Evolutionary conservation across 30 jellyfish, hydroid and myxozoan species (phyloP).

Genomic region (Cassiopea andromeda): DNA sequence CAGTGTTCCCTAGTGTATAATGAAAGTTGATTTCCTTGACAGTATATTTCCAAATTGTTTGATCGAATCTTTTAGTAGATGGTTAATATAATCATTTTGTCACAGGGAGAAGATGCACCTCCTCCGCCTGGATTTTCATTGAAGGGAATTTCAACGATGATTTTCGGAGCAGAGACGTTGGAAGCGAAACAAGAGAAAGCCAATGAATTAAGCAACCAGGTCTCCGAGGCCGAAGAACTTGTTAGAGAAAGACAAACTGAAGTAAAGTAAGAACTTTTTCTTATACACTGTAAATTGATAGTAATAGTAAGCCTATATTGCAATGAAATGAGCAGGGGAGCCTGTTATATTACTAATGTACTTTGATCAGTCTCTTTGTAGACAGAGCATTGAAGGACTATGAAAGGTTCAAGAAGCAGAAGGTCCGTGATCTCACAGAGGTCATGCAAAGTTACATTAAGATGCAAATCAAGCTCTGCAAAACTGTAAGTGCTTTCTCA

Average conservation of each 20-base stretch:
- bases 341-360: neutral
- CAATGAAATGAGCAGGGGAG: neutral
- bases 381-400: constrained; percentile 84
- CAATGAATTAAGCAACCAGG: constrained; percentile 69
- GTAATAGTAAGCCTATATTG: neutral
- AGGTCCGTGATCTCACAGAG: constrained; percentile 92
- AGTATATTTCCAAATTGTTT: too few species aligned
- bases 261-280: constrained; percentile 62
- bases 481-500: constrained; percentile 65
- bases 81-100: neutral
- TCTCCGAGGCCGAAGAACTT: constrained; percentile 83
- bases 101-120: constrained; percentile 70
- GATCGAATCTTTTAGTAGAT: too few species aligned
- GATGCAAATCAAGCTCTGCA: constrained; percentile 83
- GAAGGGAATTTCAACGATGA: constrained; percentile 77
- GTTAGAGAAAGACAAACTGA: constrained; percentile 83
- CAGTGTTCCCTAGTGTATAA: too few species aligned
- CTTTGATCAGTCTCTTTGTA: constrained; percentile 67
- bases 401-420: constrained; percentile 91
- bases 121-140: constrained; percentile 85
- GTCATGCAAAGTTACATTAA: constrained; percentile 89
- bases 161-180: constrained; percentile 90
- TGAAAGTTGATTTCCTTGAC: too few species aligned
- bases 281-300: neutral
- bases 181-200: constrained; percentile 84